Conservation (phyloP, 2,797 vertebrate genomes). For the Malurus leucopterus region DNA sequence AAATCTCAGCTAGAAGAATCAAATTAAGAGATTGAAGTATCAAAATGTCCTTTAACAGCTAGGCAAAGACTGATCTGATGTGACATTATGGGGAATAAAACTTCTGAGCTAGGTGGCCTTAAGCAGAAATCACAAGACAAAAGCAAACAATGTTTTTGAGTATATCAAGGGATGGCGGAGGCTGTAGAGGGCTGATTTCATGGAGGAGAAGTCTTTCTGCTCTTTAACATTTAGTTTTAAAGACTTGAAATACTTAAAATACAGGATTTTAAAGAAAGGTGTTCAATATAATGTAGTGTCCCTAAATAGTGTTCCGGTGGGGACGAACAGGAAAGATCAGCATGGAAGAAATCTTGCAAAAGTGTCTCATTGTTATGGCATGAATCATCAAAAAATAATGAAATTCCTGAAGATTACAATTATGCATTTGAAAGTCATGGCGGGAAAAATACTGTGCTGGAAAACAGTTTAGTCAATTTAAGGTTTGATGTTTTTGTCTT, state of each 20-base stretch:
- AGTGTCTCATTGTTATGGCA: background rate
- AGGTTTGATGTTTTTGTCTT: fast-evolving
- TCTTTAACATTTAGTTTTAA: background rate
- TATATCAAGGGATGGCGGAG: background rate
- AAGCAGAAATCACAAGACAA: background rate
- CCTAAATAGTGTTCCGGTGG: background rate
- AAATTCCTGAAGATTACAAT: background rate
- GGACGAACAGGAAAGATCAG: background rate
- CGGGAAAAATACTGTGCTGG: background rate
- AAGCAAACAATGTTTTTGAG: background rate
- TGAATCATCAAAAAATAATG: background rate
- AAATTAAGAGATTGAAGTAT: background rate
- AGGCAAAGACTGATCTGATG: background rate
- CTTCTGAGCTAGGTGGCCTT: background rate
- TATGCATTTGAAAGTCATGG: background rate
- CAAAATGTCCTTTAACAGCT: background rate
- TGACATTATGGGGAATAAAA: background rate
- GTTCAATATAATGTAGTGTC: background rate
- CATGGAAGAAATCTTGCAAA: background rate
- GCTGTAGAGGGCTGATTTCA: background rate
- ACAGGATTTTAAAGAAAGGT: background rate
- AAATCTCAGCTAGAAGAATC: background rate
- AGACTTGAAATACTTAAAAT: background rate
- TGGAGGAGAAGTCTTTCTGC: background rate
- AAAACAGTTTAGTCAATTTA: background rate